Percentiles rank a stretch among this genome's conserved stretches.
phyloP scores from a whole-genome alignment of 1,140 invertebrate species.

The Atta texana region DNA sequence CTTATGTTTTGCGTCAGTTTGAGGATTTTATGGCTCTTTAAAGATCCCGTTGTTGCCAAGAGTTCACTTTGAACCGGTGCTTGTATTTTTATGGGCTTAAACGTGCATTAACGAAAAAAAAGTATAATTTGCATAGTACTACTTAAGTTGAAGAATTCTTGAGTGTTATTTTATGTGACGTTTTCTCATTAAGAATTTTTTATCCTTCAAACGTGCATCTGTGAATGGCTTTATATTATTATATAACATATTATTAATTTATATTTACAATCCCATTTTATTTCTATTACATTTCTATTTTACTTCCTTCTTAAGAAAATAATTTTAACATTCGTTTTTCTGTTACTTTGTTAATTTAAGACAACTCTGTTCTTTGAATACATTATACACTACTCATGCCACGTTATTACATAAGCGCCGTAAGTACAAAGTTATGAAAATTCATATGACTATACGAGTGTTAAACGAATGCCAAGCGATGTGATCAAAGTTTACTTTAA shows the following conservation, averaged over 20 bases:
- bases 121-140: constrained; percentile 26
- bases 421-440: constrained; percentile 28
- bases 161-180: constrained; percentile 14
- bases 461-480: constrained; percentile 33
- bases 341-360: not conserved
- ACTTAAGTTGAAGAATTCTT: not conserved
- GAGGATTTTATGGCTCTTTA: not conserved
- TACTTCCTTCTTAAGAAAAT: not conserved
- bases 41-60: not conserved
- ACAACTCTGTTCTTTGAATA: not conserved
- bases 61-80: not conserved
- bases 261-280: no score
- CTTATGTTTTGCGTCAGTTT: not conserved
- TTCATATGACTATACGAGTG: constrained; percentile 29
- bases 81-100: constrained; percentile 38
- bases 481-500: constrained; percentile 50
- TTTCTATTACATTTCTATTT: no score
- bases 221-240: not conserved
- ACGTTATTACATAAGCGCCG: not conserved
- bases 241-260: no score
- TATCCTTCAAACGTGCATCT: not conserved
- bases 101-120: not conserved
- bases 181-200: constrained; percentile 13
- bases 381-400: not conserved
- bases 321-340: not conserved